Conservation (phyloP, 1,140 invertebrate species). For the Oryctes rhinoceros region DNA sequence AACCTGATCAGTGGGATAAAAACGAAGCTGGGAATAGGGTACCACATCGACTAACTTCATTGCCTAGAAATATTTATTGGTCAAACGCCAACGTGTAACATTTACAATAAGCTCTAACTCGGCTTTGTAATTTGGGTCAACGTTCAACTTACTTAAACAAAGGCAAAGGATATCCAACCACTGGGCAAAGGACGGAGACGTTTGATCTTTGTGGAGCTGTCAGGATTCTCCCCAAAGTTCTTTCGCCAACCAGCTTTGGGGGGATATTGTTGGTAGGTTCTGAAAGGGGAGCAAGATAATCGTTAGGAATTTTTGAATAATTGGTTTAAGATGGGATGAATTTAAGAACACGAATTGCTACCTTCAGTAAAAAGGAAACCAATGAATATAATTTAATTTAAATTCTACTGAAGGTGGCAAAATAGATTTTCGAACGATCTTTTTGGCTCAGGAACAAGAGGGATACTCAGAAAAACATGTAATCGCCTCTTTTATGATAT, state of each 20-base stretch:
- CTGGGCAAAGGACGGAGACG: constrained; percentile 63
- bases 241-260: constrained; percentile 63
- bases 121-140: not conserved
- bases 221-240: constrained; percentile 62
- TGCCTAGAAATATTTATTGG: too few relatives aligned
- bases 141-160: constrained; percentile 69
- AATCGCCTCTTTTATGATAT: too few relatives aligned
- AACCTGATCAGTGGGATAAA: not conserved
- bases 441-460: too few relatives aligned
- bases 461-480: too few relatives aligned
- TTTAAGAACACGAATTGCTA: constrained; percentile 39
- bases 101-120: too few relatives aligned
- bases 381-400: too few relatives aligned
- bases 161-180: constrained; percentile 77
- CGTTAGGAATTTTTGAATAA: constrained; percentile 46
- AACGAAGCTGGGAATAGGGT: not conserved
- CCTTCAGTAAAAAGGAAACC: too few relatives aligned
- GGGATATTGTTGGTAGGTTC: constrained; percentile 66
- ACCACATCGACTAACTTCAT: not conserved
- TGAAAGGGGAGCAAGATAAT: constrained; percentile 59
- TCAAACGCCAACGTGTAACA: too few relatives aligned
- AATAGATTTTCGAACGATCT: too few relatives aligned
- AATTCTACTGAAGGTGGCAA: too few relatives aligned
- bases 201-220: constrained; percentile 62
- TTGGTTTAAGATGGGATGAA: not conserved